Evolutionary conservation across 2,797 vertebrate species (phyloP), one percentile per base, ranked within the genome.

Genomic region (Uromys caudimaculatus): DNA sequence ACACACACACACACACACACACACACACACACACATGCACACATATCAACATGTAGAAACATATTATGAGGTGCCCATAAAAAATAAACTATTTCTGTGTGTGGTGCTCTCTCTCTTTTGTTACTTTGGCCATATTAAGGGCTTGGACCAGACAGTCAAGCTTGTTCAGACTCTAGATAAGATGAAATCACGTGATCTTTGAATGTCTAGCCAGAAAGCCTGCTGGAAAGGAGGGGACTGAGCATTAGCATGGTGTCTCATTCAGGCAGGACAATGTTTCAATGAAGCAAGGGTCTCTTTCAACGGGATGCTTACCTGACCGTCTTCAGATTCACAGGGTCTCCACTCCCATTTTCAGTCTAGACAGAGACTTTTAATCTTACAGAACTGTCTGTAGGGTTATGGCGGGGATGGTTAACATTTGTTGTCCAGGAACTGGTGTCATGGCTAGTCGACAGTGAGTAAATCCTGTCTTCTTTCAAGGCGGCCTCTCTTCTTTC

Each of bases 301-400:
- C 38, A 67, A 90, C 32, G 60, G 21, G 54, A 38, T 87, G n/a
- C 56, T 90, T 62, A 54, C 35, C 44, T 69, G 54, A 87, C 52
- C n/a, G 21, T 41, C 41, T 82, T 69, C 44, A 87, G 10, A 88
- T 29, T 83, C 84, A 64, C 71, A 95, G 87, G 83, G 84, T 86
- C 58, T 78, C 89, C 76, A 90, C 54, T 71, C n/a, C 6, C n/a
- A 73, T 82, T 67, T 50, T 77, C 75, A 29, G 44, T 76, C 73
- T 62, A 95, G 58, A 87, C 50, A 94, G 79, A 92, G 67, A 77
- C 88, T 91, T 93, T 88, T 69, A 85, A 90, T 77, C 47, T 95
- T 89, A 62, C 38, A 79, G 29, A 71, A 64, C 41, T 81, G 24
- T 32, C 54, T 82, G 1, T 50, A 23, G 50, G 35, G 35, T 90